phyloP scores from a whole-genome alignment of 2,888 invertebrate species.

The Heliothis peltigera region DNA sequence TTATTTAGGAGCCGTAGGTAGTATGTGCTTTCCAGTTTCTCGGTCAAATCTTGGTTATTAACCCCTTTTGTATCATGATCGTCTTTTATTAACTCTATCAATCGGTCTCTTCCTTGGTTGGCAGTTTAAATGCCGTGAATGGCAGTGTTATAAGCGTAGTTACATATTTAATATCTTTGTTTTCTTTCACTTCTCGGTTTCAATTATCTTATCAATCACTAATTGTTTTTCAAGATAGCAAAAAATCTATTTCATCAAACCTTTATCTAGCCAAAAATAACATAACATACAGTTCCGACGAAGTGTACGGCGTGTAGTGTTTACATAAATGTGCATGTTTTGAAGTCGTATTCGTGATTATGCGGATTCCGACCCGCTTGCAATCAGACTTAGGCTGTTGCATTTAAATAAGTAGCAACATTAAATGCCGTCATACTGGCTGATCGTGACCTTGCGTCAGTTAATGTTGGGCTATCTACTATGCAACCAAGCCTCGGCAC shows the following conservation, averaged over 20 bases:
- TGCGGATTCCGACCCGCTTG: conserved; percentile 41
- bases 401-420: conserved; percentile 70
- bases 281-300: background rate
- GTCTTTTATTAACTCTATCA: background rate
- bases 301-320: conserved; percentile 11
- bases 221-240: conserved; percentile 39
- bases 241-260: conserved; percentile 7
- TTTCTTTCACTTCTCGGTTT: background rate
- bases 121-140: no score
- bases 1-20: no score
- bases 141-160: no score
- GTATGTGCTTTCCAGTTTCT: background rate
- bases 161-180: no score
- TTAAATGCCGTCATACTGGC: conserved; percentile 65
- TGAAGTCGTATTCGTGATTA: conserved; percentile 27
- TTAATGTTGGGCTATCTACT: conserved; percentile 58
- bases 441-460: conserved; percentile 79
- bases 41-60: background rate
- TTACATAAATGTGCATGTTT: conserved; percentile 30
- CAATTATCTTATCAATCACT: conserved; percentile 25
- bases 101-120: background rate
- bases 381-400: conserved; percentile 48
- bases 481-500: conserved; percentile 60
- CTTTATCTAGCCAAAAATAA: conserved; percentile 4
- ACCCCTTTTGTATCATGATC: background rate